Evolutionary conservation across 2,113 vertebrate genomes (phyloP).

Genomic region (Mus spicilegus): DNA sequence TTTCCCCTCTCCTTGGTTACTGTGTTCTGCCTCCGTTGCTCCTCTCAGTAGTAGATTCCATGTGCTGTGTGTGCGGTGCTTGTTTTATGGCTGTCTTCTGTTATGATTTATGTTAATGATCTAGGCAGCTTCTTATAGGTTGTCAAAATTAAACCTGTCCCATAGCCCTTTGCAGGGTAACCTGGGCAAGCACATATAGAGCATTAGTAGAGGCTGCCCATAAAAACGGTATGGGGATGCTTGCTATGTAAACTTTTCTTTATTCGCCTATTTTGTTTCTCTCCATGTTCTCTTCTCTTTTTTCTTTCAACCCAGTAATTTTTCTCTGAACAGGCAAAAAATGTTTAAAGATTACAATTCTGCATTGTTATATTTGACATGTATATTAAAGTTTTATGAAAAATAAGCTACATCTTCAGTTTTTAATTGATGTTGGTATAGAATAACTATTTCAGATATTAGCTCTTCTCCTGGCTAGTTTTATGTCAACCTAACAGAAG

Average conservation of each 20-base stretch:
- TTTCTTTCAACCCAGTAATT: neutral
- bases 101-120: conserved; percentile 17
- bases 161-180: neutral
- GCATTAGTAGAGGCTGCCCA: neutral
- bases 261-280: neutral
- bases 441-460: neutral
- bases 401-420: conserved; percentile 16
- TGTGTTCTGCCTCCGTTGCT: neutral
- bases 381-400: conserved; percentile 43
- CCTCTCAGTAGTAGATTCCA: neutral
- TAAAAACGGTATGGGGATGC: neutral
- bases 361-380: conserved; percentile 34
- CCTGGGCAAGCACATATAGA: neutral
- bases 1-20: neutral
- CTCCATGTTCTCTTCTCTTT: neutral
- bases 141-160: conserved; percentile 20
- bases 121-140: neutral
- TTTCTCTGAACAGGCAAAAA: conserved; percentile 43
- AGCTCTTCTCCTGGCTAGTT: neutral
- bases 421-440: conserved; percentile 10
- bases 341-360: conserved; percentile 36
- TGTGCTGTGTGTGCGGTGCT: neutral
- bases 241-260: neutral
- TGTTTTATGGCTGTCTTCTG: conserved; percentile 14
- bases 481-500: neutral